Percentiles rank a stretch among this genome's conserved stretches.
These are phyloP conservation scores for Prionailurus bengalensis DNA, from an alignment of 2,113 vertebrate species.

Conservation along the genomic window DNA sequence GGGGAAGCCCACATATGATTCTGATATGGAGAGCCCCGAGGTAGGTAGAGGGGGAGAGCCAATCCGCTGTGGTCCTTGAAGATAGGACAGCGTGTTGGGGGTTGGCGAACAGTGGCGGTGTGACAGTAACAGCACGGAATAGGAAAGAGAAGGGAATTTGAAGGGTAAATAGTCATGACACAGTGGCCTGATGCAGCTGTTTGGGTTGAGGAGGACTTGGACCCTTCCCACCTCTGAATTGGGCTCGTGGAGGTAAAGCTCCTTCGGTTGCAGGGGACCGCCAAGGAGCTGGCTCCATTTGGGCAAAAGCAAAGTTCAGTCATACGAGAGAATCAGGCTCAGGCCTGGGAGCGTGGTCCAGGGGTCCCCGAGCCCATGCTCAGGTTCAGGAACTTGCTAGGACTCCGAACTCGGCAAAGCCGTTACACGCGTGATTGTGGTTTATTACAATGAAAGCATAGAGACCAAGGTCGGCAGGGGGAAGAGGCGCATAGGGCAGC, in stretches of 20 bases:
- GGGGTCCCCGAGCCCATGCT: background rate
- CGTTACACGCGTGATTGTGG: fast-evolving
- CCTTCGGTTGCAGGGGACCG: no score
- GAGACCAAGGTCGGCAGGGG: background rate
- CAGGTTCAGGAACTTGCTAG: background rate
- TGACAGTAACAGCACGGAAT: background rate
- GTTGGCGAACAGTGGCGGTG: no score
- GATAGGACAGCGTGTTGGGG: background rate
- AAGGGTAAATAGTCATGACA: background rate
- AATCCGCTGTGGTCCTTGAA: background rate
- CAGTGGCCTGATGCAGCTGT: background rate
- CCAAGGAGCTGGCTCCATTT: background rate
- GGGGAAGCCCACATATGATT: background rate
- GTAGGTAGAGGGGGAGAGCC: background rate
- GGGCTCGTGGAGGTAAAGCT: background rate
- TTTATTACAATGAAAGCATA: background rate
- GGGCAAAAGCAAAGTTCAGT: background rate
- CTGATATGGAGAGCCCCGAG: background rate
- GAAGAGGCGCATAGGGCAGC: background rate
- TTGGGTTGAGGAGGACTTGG: background rate
- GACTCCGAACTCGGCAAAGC: background rate
- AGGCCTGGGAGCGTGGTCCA: fast-evolving
- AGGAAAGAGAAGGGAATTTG: background rate
- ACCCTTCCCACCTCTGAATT: background rate
- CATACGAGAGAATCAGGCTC: background rate